Evolutionary conservation across 2,888 invertebrate species (phyloP).

Genomic region (Phanerotoma sp.): DNA sequence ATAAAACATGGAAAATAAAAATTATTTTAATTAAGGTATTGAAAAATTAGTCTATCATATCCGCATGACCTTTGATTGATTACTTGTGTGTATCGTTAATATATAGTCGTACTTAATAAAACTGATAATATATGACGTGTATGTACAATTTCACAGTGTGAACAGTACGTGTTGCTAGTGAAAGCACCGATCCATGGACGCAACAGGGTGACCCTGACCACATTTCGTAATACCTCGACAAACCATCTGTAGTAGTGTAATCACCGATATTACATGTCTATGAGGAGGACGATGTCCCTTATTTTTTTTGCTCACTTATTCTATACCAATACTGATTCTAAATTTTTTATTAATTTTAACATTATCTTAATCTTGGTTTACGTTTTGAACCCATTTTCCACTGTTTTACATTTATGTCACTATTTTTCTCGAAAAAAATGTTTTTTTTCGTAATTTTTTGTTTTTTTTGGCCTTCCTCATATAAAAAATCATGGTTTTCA

Average conservation of each 20-base stretch:
- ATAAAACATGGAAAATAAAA: too few relatives aligned
- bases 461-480: too few relatives aligned
- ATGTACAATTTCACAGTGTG: not conserved
- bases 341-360: too few relatives aligned
- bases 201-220: constrained; percentile 53
- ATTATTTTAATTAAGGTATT: not conserved
- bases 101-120: not conserved
- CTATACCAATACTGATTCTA: too few relatives aligned
- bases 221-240: constrained; percentile 35
- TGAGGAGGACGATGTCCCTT: not conserved
- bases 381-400: too few relatives aligned
- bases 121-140: not conserved
- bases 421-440: too few relatives aligned
- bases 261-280: not conserved
- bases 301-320: too few relatives aligned
- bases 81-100: not conserved
- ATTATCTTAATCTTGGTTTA: too few relatives aligned
- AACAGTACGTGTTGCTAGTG: constrained; percentile 37
- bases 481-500: too few relatives aligned
- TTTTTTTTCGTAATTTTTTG: too few relatives aligned
- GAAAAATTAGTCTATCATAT: not conserved
- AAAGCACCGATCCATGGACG: constrained; percentile 42
- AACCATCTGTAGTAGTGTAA: not conserved
- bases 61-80: not conserved
- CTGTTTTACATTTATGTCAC: too few relatives aligned